A percentile compares a stretch with the other conserved stretches of the same genome.
phyloP scores from a whole-genome alignment of 2,888 invertebrate species.

The Drosophila atroscutellata region DNA sequence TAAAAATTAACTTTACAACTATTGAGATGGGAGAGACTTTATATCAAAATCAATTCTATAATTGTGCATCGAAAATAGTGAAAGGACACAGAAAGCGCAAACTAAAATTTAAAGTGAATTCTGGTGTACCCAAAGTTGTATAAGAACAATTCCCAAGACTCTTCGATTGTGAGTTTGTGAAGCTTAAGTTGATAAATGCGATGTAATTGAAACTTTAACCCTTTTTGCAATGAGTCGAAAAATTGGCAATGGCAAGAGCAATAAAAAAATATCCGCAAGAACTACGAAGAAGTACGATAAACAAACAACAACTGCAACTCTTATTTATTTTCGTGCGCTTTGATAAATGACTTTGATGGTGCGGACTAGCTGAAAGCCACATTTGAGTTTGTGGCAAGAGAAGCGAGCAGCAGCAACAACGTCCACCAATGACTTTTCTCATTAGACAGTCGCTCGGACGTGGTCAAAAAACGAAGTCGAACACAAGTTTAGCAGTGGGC shows the following conservation, averaged over 20 bases:
- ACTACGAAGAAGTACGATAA: conserved; percentile 46
- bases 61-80: conserved; percentile 21
- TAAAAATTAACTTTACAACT: conserved; percentile 33
- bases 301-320: conserved; percentile 57
- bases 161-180: background rate
- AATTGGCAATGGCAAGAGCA: conserved; percentile 55
- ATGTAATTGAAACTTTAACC: conserved; percentile 69
- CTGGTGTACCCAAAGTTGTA: conserved; percentile 17
- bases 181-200: conserved; percentile 47
- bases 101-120: conserved; percentile 10
- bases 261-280: conserved; percentile 25
- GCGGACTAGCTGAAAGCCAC: conserved; percentile 32
- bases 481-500: conserved; percentile 39
- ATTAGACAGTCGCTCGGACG: conserved; percentile 62
- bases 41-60: conserved; percentile 48
- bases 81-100: conserved; percentile 3
- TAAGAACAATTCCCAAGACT: conserved; percentile 4
- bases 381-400: conserved; percentile 43
- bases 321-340: conserved; percentile 61
- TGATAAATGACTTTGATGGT: conserved; percentile 71
- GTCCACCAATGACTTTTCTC: conserved; percentile 68
- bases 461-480: conserved; percentile 64
- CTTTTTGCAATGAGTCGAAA: conserved; percentile 48
- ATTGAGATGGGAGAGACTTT: conserved; percentile 29
- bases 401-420: conserved; percentile 22